Evolutionary conservation across 2,888 invertebrate genomes (phyloP).

Genomic region (Tridacna crocea): DNA sequence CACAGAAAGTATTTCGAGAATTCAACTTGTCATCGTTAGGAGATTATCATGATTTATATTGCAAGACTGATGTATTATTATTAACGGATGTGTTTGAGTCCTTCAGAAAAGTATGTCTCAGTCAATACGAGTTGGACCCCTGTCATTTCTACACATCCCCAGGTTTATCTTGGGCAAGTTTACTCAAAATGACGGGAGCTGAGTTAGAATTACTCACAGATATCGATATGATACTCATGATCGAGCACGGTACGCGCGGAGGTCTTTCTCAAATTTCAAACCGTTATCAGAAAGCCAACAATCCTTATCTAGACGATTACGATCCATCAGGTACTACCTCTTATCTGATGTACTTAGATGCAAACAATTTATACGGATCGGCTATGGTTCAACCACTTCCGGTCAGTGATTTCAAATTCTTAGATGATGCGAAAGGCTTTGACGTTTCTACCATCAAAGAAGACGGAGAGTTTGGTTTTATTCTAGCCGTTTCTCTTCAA

Average conservation of each 20-base stretch:
- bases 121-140: conserved; percentile 44
- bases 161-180: conserved; percentile 38
- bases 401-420: conserved; percentile 17
- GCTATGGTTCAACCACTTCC: conserved; percentile 38
- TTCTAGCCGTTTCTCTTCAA: conserved; percentile 28
- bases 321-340: conserved; percentile 25
- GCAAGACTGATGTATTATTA: conserved; percentile 38
- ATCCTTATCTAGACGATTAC: conserved; percentile 40
- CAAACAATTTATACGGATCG: conserved; percentile 39
- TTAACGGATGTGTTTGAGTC: conserved; percentile 40
- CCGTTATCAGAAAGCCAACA: conserved; percentile 43
- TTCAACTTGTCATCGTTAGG: conserved; percentile 25
- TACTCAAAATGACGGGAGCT: conserved; percentile 38
- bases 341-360: conserved; percentile 45
- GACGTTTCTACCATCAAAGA: conserved; percentile 25
- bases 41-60: conserved; percentile 42
- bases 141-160: conserved; percentile 49
- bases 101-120: conserved; percentile 35
- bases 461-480: conserved; percentile 27
- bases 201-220: conserved; percentile 36
- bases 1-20: conserved; percentile 29
- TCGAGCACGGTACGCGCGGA: conserved; percentile 34
- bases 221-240: conserved; percentile 30
- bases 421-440: conserved; percentile 20
- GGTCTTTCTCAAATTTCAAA: conserved; percentile 47